Conservation (phyloP, 2,113 vertebrate genomes). For the Porphyrio hochstetteri region DNA sequence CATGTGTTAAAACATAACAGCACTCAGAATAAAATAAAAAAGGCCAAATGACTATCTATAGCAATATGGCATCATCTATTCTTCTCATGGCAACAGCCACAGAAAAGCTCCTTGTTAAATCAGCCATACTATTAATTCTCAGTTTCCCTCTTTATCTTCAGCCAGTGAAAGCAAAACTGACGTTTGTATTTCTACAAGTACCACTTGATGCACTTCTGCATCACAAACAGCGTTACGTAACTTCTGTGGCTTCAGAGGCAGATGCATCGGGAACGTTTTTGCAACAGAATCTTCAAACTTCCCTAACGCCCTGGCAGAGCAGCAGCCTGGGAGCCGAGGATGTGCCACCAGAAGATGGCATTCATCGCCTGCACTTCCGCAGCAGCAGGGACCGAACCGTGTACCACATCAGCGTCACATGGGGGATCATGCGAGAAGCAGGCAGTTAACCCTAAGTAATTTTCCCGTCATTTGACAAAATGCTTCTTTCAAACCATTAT, state of each 20-base stretch:
- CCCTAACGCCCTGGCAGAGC: accelerated
- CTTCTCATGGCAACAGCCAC: not conserved
- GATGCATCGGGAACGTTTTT: not conserved
- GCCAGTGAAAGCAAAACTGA: not conserved
- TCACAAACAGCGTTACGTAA: not conserved
- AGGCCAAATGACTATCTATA: not conserved
- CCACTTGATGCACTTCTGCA: not conserved
- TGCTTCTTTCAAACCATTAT: not conserved
- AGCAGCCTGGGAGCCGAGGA: not conserved
- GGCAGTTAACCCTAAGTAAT: not conserved
- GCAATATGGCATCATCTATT: not conserved
- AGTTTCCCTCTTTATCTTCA: not conserved
- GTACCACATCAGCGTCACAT: not conserved
- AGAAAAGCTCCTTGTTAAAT: not conserved
- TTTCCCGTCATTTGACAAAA: not conserved
- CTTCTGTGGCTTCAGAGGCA: not conserved
- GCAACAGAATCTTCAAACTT: not conserved
- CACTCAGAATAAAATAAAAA: not conserved
- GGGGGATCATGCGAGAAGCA: not conserved
- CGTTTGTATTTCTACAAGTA: not conserved
- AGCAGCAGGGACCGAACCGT: not conserved
- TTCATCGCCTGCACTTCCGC: conserved; percentile 17
- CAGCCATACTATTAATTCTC: not conserved
- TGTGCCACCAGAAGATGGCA: conserved; percentile 78
- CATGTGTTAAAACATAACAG: not conserved